phyloP scores from a whole-genome alignment of 2,113 vertebrate species.

The Bothrops jararaca region DNA sequence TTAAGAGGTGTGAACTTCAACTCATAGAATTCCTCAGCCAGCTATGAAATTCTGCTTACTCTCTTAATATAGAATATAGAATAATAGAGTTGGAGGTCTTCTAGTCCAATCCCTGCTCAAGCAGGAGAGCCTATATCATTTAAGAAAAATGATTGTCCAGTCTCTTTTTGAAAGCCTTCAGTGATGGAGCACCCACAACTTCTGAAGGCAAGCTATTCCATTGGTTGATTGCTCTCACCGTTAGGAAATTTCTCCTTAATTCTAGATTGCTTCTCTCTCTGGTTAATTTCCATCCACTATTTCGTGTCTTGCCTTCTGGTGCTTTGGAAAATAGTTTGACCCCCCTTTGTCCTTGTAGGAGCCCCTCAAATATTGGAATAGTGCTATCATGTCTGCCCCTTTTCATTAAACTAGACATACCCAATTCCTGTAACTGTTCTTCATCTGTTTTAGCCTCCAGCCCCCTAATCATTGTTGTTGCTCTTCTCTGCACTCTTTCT shows the following conservation, averaged over 20 bases:
- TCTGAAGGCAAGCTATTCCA: not conserved
- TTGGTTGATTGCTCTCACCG: rapidly evolving
- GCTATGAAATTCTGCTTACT: not conserved
- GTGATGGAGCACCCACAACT: not conserved
- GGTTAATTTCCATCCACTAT: not conserved
- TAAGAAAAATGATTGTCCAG: not conserved
- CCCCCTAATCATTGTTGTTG: not conserved
- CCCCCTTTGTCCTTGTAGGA: not conserved
- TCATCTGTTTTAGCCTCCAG: not conserved
- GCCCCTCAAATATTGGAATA: not conserved
- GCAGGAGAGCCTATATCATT: not conserved
- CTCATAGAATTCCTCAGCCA: not conserved
- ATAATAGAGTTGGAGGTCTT: not conserved
- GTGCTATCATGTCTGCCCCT: not conserved
- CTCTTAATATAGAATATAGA: not conserved
- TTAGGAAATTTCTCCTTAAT: not conserved
- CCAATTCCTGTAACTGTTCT: not conserved
- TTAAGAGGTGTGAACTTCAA: not conserved
- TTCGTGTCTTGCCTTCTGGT: not conserved
- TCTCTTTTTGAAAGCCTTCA: too few relatives aligned
- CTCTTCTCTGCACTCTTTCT: not conserved
- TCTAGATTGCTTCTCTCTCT: not conserved
- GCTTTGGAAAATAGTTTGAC: not conserved
- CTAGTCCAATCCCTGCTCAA: not conserved
- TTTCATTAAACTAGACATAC: not conserved